Conservation (phyloP, 2,888 invertebrate genomes). For the Lypha dubia region DNA sequence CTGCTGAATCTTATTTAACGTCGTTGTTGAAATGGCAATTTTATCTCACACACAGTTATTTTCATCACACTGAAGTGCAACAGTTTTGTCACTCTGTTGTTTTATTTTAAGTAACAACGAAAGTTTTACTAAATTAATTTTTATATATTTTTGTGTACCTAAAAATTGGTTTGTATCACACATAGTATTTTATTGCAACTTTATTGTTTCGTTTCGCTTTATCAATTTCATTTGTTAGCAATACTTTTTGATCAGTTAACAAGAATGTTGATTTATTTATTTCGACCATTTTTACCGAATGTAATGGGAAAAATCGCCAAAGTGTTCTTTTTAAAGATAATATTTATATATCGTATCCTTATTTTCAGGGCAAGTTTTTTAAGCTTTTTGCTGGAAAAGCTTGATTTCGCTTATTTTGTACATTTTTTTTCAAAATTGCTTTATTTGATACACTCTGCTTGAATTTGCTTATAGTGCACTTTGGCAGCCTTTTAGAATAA, state of each 20-base stretch:
- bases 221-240: slow-evolving; percentile 58
- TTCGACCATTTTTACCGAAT: too few species aligned
- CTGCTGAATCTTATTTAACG: slow-evolving; percentile 28
- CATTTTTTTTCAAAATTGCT: too few species aligned
- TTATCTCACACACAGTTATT: slow-evolving; percentile 2
- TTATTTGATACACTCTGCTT: too few species aligned
- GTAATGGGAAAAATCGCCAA: too few species aligned
- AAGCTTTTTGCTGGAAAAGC: too few species aligned
- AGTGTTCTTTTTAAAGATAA: too few species aligned
- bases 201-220: slow-evolving; percentile 27
- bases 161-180: slow-evolving; percentile 44
- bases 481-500: too few species aligned
- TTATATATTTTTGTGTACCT: slow-evolving; percentile 21
- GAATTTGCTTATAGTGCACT: too few species aligned
- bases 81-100: slow-evolving; percentile 3
- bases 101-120: slow-evolving; percentile 2
- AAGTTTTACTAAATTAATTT: slow-evolving; percentile 29
- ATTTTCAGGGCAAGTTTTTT: too few species aligned
- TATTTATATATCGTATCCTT: too few species aligned
- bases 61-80: slow-evolving; percentile 28
- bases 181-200: slow-evolving; percentile 44
- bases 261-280: slow-evolving; percentile 52
- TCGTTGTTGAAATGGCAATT: slow-evolving; percentile 55
- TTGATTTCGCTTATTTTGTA: too few species aligned
- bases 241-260: slow-evolving; percentile 52